Conservation (phyloP, 2,113 vertebrate genomes). For the Mystacornis crossleyi region DNA sequence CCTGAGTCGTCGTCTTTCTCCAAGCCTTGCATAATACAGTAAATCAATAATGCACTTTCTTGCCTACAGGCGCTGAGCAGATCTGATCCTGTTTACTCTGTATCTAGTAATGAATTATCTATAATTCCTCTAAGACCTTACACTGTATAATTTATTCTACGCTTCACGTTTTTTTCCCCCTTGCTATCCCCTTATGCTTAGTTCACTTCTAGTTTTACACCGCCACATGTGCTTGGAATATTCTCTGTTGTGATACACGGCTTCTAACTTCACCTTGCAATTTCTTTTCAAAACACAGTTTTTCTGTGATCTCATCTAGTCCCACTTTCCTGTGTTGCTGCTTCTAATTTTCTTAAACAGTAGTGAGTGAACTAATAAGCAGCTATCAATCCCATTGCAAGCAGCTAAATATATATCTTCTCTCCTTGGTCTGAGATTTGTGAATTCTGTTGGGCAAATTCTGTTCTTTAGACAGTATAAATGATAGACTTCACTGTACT, state of each 20-base stretch:
- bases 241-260: not conserved
- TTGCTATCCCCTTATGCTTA: not conserved
- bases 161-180: not conserved
- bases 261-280: not conserved
- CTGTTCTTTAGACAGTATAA: not conserved
- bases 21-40: not conserved
- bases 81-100: slow-evolving; percentile 24
- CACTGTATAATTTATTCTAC: not conserved
- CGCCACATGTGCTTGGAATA: not conserved
- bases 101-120: slow-evolving; percentile 48
- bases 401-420: not conserved
- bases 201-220: not conserved
- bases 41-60: slow-evolving; percentile 49
- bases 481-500: not conserved
- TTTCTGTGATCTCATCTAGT: not conserved
- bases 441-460: not conserved
- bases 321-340: not conserved
- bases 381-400: not conserved
- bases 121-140: not conserved
- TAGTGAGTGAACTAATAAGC: not conserved
- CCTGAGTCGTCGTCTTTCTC: not conserved
- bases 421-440: not conserved
- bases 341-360: not conserved
- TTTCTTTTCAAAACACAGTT: not conserved
- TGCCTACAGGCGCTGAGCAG: not conserved